Evolutionary conservation across 2,113 vertebrate genomes (phyloP), one percentile per base, ranked within the genome.

Genomic region (Platanista minor): DNA sequence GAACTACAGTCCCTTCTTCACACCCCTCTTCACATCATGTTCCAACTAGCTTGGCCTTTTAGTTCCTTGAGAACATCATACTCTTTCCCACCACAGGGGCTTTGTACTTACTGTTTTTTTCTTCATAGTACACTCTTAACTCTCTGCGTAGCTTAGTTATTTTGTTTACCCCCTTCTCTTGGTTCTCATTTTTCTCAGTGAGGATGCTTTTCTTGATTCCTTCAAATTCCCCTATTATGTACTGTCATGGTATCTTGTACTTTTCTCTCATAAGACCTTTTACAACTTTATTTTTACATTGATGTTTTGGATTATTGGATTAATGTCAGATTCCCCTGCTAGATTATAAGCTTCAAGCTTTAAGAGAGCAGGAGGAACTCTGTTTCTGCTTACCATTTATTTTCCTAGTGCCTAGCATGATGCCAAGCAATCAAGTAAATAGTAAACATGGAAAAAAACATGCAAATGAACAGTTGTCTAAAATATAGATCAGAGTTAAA

Each of bases 381-480:
- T 96, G 12, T 92, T 91, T 66, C 20, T 89, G 33, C 21, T 93
- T 95, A 59, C 15, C 2, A 17, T 84, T 96, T 90, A 29, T 93
- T 69, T 83, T 90, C 15, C 6, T 90, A 3, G 11, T 88, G 29
- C 43, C 39, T 87, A 62, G 33, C 66, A 13, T 95, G 78, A 89
- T 95, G 46, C 27, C n/a, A 94, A 18, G 80, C 33, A 80, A 21
- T 46, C 78, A 75, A 75, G 10, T 71, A 71, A 25, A 43, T 75
- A 90, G 20, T 75, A 86, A 62, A 92, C 59, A 49, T 77, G 41
- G 62, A 10, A n/a, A n/a, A 69, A 59, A 86, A 18, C 33, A 83
- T 77, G 7, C 13, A 52, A 41, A 43, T 69, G 46, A 96, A 46
- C 36, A 72, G 20, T 91, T 94, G 61, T 87, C 14, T 77, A 89